Evolutionary conservation across 2,113 vertebrate genomes (phyloP).

Genomic region (Turnix velox): DNA sequence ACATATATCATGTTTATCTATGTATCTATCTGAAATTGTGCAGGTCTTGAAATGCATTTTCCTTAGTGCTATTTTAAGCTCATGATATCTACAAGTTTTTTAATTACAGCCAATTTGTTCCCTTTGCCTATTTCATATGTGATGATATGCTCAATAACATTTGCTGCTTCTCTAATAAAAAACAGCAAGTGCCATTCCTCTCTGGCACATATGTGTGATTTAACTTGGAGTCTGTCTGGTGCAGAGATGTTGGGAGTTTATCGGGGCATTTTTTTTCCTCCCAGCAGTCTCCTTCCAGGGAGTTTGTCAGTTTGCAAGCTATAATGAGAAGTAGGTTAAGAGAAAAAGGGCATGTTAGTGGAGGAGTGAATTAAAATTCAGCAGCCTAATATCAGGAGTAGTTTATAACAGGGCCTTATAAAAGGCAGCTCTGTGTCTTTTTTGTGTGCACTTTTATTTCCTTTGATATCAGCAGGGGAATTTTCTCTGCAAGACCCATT

Average conservation of each 20-base stretch:
- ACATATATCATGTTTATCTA: background rate
- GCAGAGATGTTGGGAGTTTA: background rate
- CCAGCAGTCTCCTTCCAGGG: background rate
- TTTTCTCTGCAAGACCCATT: constrained; percentile 66
- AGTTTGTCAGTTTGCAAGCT: constrained; percentile 22
- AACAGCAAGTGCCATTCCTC: background rate
- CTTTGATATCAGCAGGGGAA: constrained; percentile 69
- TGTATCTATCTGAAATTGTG: background rate
- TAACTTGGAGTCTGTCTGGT: background rate
- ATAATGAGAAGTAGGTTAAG: constrained; percentile 41
- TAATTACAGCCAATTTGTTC: background rate
- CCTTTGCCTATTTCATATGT: background rate
- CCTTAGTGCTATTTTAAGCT: background rate
- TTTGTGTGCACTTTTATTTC: constrained; percentile 65
- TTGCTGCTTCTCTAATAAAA: background rate
- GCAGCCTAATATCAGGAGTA: constrained; percentile 46
- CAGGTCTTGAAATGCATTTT: background rate
- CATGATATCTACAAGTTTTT: background rate
- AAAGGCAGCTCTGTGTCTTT: constrained; percentile 53
- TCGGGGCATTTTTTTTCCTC: background rate
- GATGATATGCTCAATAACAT: background rate
- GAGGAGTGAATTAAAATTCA: constrained; percentile 57
- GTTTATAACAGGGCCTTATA: constrained; percentile 46
- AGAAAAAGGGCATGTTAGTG: constrained; percentile 51
- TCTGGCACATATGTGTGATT: background rate